Base-by-base conservation (phyloP, 1,140 invertebrate species). In the Aphidius gifuensis region DNA sequence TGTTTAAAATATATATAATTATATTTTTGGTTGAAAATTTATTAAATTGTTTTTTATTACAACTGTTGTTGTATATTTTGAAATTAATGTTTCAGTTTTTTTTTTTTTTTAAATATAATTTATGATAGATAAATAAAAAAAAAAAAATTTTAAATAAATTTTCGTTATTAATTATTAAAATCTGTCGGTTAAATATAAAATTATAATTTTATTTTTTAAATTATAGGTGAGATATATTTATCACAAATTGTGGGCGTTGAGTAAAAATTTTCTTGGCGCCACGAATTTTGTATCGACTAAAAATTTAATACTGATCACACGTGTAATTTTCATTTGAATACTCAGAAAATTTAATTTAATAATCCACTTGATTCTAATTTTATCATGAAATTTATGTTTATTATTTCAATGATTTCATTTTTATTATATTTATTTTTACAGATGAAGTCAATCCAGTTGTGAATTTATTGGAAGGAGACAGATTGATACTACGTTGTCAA, bases 401-500 rank as follows among this genome's bases (percentile, higher is more conserved):
- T 44, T 44, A 6, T 44, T 42, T 42, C 42, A 56, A 43, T 56
- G 21, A 55, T 58, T 58, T 4, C 42, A 42, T 32, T 3, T 32
- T 32, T 32, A 8, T 38, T 40, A 49, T 58, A n/a, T 43, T 55
- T 43, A 45, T 21, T 40, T 44, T 68, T 69, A 5, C 64, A 74
- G 72, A 72, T 43, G 54, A 58, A 44, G 60, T 61, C 21, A 65
- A 65, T 60, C 1, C 48, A 32, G 68, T 74, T 55, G 68, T 68
- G 8, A 63, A 60, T n/a, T 67, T 77, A 9, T 64, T 62, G 5
- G 58, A 60, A 8, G 74, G 74, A 6, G 77, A 79, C 6, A 76
- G 68, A 50, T 58, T 81, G 9, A 71, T 49, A n/a, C 45, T 81
- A n/a, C 63, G 74, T 16, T 81, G 80, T 62, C 47, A 64, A 2